These are phyloP conservation scores for Takifugu rubripes DNA, from an alignment of 2,797 vertebrate genomes.

Conservation along the genomic window DNA sequence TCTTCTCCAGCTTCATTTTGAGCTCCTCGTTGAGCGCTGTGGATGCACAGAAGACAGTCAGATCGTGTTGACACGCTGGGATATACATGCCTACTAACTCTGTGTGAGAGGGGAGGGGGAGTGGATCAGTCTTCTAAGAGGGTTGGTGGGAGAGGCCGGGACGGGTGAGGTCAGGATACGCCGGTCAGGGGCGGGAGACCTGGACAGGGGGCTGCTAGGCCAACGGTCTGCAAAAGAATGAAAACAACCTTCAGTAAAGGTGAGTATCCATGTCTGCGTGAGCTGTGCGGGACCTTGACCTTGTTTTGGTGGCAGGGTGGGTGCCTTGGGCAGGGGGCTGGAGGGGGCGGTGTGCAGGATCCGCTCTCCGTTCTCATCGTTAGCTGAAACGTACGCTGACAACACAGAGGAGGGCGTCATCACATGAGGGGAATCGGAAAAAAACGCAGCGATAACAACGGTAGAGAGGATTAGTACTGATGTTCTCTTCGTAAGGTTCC, in stretches of 20 bases:
- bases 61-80: background rate
- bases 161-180: constrained; percentile 66
- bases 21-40: constrained; percentile 80
- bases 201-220: constrained; percentile 61
- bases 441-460: background rate
- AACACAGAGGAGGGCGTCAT: constrained; percentile 7
- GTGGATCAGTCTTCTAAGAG: constrained; percentile 77
- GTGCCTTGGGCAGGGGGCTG: constrained; percentile 61
- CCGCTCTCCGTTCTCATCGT: constrained; percentile 82
- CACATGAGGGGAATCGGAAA: fast-evolving
- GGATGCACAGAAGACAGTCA: constrained; percentile 8
- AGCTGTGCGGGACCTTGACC: constrained; percentile 41
- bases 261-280: background rate
- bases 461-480: constrained; percentile 65
- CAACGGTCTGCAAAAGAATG: constrained; percentile 58
- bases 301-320: constrained; percentile 77
- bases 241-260: background rate
- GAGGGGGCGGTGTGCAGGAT: constrained; percentile 68
- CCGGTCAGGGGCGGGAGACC: constrained; percentile 68
- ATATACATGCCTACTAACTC: constrained; percentile 42
- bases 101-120: constrained; percentile 77
- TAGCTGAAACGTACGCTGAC: constrained; percentile 81
- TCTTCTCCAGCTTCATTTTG: constrained; percentile 78
- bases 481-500: constrained; percentile 82
- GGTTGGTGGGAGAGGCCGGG: constrained; percentile 73